phyloP scores from a whole-genome alignment of 2,888 invertebrate genomes.

The Lottia gigantea region DNA sequence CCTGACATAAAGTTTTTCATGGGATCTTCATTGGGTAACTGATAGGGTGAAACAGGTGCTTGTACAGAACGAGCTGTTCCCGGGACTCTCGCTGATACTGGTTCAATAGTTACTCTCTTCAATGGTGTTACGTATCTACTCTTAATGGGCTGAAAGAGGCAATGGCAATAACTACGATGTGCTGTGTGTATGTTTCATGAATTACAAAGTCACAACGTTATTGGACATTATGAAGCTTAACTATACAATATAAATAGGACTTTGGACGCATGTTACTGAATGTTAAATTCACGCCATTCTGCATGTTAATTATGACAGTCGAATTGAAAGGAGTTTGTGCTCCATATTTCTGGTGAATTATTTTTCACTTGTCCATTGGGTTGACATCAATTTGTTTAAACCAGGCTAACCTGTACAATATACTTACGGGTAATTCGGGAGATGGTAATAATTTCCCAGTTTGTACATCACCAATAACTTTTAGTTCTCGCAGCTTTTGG shows the following conservation, averaged over 20 bases:
- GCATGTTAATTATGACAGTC: too few species aligned
- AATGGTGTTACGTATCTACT: constrained; percentile 44
- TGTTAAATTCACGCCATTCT: too few species aligned
- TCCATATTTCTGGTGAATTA: too few species aligned
- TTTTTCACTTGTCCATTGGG: too few species aligned
- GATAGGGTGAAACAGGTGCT: constrained; percentile 53
- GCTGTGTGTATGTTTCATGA: too few species aligned
- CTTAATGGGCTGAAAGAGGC: constrained; percentile 40
- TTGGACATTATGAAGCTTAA: too few species aligned
- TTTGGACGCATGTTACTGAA: too few species aligned
- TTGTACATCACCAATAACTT: constrained; percentile 42
- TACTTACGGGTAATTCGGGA: constrained; percentile 42
- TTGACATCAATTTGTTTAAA: too few species aligned
- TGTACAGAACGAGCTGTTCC: constrained; percentile 40
- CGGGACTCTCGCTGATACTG: constrained; percentile 34
- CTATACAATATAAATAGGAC: too few species aligned
- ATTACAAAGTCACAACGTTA: too few species aligned
- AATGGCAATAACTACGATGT: background rate
- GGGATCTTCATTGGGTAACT: constrained; percentile 46
- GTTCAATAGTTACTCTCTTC: constrained; percentile 40
- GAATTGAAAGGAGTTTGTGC: too few species aligned
- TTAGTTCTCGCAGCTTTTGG: constrained; percentile 44
- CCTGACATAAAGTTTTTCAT: constrained; percentile 61
- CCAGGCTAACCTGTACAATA: background rate
- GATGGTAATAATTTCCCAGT: constrained; percentile 36